Percentiles rank a stretch among this genome's conserved stretches.
These are phyloP conservation scores for Drosophila seclusa DNA, from an alignment of 2,888 invertebrate genomes.

Conservation along the genomic window DNA sequence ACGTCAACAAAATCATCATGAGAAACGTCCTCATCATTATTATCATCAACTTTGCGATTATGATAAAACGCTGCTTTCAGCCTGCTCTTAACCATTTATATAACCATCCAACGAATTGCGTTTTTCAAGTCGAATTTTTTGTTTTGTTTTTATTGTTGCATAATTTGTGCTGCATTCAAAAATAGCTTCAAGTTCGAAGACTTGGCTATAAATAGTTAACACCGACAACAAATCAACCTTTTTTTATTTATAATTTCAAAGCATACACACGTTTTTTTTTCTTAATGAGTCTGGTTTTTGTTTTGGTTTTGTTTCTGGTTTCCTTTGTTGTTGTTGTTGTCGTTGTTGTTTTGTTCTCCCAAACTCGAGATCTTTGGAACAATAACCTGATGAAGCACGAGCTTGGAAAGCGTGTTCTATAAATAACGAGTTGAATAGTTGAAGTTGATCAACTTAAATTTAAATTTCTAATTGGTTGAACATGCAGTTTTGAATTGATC, in stretches of 20 bases:
- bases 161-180: slow-evolving; percentile 47
- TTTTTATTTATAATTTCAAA: slow-evolving; percentile 44
- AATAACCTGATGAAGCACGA: slow-evolving; percentile 32
- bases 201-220: slow-evolving; percentile 51
- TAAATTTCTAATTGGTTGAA: slow-evolving; percentile 46
- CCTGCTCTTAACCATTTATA: slow-evolving; percentile 44
- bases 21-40: slow-evolving; percentile 13
- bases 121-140: slow-evolving; percentile 4
- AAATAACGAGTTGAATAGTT: slow-evolving; percentile 21
- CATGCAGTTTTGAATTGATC: slow-evolving; percentile 27
- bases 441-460: slow-evolving; percentile 27
- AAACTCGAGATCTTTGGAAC: slow-evolving; percentile 21
- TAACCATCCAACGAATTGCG: slow-evolving; percentile 29
- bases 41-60: slow-evolving; percentile 8
- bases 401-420: slow-evolving; percentile 24
- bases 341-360: slow-evolving; percentile 6
- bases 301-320: neutral
- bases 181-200: slow-evolving; percentile 60
- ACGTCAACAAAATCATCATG: slow-evolving; percentile 46
- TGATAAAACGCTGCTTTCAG: slow-evolving; percentile 30
- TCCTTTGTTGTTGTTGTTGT: slow-evolving; percentile 16
- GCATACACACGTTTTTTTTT: slow-evolving; percentile 5
- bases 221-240: slow-evolving; percentile 31
- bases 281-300: slow-evolving; percentile 31
- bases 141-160: slow-evolving; percentile 25